These are phyloP conservation scores for Sarcophaga carnaria DNA, from an alignment of 2,888 invertebrate species.

Conservation along the genomic window DNA sequence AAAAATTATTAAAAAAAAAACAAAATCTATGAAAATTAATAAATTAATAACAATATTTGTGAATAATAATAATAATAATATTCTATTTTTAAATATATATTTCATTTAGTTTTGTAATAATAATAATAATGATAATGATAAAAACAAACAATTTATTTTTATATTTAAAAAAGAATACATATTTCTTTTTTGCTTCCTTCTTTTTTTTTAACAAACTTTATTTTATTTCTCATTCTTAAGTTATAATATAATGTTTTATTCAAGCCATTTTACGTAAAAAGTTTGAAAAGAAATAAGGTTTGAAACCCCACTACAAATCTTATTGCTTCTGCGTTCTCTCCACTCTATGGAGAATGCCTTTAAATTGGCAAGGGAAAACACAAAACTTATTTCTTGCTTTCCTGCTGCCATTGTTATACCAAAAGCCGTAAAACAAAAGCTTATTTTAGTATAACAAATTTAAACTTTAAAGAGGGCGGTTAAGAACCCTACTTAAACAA, in stretches of 20 bases:
- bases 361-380: neutral
- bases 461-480: neutral
- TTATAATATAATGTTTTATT: no score
- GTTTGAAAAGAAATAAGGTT: slow-evolving; percentile 4
- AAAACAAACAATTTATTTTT: neutral
- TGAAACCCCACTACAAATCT: neutral
- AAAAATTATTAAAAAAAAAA: neutral
- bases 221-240: no score
- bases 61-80: neutral
- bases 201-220: no score
- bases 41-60: slow-evolving; percentile 53
- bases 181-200: no score
- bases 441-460: no score
- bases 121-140: neutral
- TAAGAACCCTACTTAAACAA: neutral
- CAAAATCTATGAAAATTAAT: slow-evolving; percentile 11
- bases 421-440: no score
- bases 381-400: no score
- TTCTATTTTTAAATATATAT: neutral
- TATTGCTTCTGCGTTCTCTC: no score
- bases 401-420: no score
- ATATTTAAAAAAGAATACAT: no score
- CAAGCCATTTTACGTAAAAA: no score
- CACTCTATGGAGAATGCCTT: no score
- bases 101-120: neutral